Evolutionary conservation across 2,113 vertebrate genomes (phyloP).

Genomic region (Ancistrus triradiatus): DNA sequence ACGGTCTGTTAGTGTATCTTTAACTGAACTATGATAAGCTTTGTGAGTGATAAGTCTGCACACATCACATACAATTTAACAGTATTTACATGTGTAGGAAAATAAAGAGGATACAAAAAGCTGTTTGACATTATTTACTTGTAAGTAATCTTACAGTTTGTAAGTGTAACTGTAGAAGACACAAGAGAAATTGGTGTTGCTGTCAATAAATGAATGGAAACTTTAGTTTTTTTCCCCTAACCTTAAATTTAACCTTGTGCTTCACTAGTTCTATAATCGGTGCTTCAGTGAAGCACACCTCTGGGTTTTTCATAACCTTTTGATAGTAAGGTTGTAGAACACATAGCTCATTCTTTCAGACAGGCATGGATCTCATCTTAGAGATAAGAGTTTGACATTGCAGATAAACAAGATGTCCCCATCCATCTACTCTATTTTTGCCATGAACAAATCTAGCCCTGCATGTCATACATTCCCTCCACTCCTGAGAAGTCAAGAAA

Average conservation of each 20-base stretch:
- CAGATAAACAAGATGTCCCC: not conserved
- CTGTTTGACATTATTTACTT: too few relatives aligned
- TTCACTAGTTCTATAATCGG: not conserved
- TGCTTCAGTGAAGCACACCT: not conserved
- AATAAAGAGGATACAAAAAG: too few relatives aligned
- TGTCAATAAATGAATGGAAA: not conserved
- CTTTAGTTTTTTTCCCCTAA: too few relatives aligned
- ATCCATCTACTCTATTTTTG: conserved; percentile 10
- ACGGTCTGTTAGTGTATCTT: too few relatives aligned
- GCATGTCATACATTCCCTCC: conserved; percentile 5
- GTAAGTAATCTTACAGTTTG: too few relatives aligned
- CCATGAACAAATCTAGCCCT: not conserved
- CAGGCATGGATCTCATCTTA: not conserved
- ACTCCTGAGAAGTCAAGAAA: not conserved
- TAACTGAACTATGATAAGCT: too few relatives aligned
- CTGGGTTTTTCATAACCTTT: not conserved
- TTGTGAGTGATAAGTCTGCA: too few relatives aligned
- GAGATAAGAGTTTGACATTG: conserved; percentile 3
- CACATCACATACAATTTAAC: too few relatives aligned
- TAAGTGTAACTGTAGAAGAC: not conserved
- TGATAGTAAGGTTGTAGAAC: not conserved
- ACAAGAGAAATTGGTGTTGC: not conserved
- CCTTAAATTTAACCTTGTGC: conserved; percentile 2
- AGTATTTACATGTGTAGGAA: not conserved
- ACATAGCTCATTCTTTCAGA: not conserved